A percentile compares a stretch with the other conserved stretches of the same genome.
phyloP scores from a whole-genome alignment of 1,140 invertebrate species.

The Orchestia grillus region DNA sequence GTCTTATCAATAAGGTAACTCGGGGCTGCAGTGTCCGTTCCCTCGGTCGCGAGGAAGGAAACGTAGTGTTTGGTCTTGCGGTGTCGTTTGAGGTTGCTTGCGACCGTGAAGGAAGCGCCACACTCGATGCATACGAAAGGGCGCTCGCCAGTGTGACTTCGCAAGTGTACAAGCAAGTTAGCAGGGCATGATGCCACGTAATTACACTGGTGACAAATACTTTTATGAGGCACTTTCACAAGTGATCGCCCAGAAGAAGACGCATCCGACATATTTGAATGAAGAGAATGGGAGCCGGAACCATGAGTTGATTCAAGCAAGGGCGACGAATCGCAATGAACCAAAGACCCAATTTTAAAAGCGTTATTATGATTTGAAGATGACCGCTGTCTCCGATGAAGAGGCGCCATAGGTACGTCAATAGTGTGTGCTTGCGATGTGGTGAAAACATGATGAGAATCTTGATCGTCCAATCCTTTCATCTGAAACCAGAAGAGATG shows the following conservation, averaged over 20 bases:
- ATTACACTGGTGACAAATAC: background rate
- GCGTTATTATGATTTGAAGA: background rate
- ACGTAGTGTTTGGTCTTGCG: background rate
- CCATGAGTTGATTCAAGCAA: background rate
- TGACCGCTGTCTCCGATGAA: background rate
- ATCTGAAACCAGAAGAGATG: constrained; percentile 33
- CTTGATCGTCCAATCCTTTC: constrained; percentile 5
- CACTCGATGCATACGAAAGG: constrained; percentile 67
- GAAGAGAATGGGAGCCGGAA: background rate
- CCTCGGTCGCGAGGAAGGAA: background rate
- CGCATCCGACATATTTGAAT: background rate
- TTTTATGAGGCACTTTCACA: background rate
- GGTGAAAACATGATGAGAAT: background rate
- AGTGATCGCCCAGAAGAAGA: background rate
- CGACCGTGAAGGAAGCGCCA: constrained; percentile 67
- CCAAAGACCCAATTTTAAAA: background rate
- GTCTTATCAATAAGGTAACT: background rate
- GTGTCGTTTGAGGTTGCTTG: constrained; percentile 67
- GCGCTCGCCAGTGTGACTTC: constrained; percentile 69
- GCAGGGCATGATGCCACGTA: background rate
- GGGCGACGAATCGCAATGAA: background rate
- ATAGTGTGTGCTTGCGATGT: background rate
- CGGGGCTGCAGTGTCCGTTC: background rate
- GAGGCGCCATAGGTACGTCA: background rate
- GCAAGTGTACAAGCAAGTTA: constrained; percentile 66